phyloP scores from a whole-genome alignment of 2,888 invertebrate species.

The Leptinotarsa tumamoca region DNA sequence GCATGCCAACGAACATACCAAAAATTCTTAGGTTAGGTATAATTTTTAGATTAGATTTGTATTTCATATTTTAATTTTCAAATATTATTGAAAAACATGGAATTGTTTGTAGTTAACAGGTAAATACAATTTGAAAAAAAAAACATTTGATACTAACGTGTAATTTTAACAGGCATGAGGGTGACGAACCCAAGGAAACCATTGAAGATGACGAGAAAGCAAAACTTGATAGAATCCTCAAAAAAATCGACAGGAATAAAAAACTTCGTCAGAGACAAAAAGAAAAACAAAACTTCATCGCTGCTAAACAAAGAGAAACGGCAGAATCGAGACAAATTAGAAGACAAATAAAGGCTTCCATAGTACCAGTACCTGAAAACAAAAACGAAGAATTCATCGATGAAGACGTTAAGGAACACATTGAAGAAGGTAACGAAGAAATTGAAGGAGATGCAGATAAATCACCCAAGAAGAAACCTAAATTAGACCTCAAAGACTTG shows the following conservation, averaged over 20 bases:
- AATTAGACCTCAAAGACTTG: slow-evolving; percentile 52
- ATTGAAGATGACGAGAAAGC: slow-evolving; percentile 63
- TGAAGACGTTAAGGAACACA: slow-evolving; percentile 37
- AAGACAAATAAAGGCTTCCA: slow-evolving; percentile 47
- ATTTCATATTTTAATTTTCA: not conserved
- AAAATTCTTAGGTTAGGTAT: slow-evolving; percentile 3
- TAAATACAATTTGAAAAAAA: slow-evolving; percentile 59
- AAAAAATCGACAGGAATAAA: slow-evolving; percentile 72
- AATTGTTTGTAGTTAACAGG: slow-evolving; percentile 80
- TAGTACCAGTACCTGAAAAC: slow-evolving; percentile 50
- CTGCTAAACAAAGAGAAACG: slow-evolving; percentile 56
- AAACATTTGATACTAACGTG: not conserved
- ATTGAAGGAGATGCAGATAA: slow-evolving; percentile 22
- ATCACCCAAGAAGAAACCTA: slow-evolving; percentile 54
- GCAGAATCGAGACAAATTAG: slow-evolving; percentile 48
- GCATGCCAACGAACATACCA: not conserved
- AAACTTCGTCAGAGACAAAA: slow-evolving; percentile 63
- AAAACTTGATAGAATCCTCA: slow-evolving; percentile 72
- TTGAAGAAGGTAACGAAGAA: slow-evolving; percentile 42
- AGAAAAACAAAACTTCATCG: slow-evolving; percentile 54
- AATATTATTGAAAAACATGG: slow-evolving; percentile 67
- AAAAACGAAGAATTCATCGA: slow-evolving; percentile 54
- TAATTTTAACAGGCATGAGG: slow-evolving; percentile 65
- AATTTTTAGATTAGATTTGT: slow-evolving; percentile 1
- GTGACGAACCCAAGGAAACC: slow-evolving; percentile 55